Percentiles rank a stretch among this genome's conserved stretches.
These are phyloP conservation scores for Coregonus suidteri DNA, from an alignment of 2,797 vertebrate species.

Conservation along the genomic window DNA sequence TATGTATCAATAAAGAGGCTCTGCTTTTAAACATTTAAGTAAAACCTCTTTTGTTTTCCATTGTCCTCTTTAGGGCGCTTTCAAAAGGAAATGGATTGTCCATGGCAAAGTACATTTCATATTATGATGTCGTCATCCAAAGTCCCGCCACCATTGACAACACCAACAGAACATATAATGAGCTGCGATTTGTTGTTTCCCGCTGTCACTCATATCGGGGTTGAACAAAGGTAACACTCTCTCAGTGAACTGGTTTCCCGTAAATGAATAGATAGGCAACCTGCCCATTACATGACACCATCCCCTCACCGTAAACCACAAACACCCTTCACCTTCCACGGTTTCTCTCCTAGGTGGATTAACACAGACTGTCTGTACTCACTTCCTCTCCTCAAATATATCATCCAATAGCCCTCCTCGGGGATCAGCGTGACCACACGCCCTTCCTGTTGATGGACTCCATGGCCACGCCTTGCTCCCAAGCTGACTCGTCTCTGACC, in stretches of 20 bases:
- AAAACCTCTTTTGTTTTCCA: neutral
- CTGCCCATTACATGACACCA: slow-evolving; percentile 49
- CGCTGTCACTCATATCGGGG: slow-evolving; percentile 62
- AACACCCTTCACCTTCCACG: slow-evolving; percentile 63
- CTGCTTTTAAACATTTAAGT: neutral
- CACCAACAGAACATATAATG: slow-evolving; percentile 45
- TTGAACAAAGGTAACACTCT: slow-evolving; percentile 70
- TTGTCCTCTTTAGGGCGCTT: no score
- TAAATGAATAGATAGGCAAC: slow-evolving; percentile 70
- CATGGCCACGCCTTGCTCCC: slow-evolving; percentile 81
- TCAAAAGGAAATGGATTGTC: neutral
- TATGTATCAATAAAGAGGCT: neutral
- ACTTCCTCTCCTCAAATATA: slow-evolving; percentile 65
- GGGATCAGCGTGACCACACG: slow-evolving; percentile 67
- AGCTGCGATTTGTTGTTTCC: slow-evolving; percentile 63
- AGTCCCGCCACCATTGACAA: slow-evolving; percentile 13
- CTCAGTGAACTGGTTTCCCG: slow-evolving; percentile 54
- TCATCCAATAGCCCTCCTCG: slow-evolving; percentile 67
- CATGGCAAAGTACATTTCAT: slow-evolving; percentile 36
- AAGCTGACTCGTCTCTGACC: slow-evolving; percentile 64
- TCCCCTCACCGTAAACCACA: slow-evolving; percentile 66
- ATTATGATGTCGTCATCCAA: slow-evolving; percentile 60
- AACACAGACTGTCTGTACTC: slow-evolving; percentile 66
- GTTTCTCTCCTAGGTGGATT: slow-evolving; percentile 16
- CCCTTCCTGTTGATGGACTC: slow-evolving; percentile 72